phyloP scores from a whole-genome alignment of 1,140 invertebrate genomes.

The Adelges cooleyi region DNA sequence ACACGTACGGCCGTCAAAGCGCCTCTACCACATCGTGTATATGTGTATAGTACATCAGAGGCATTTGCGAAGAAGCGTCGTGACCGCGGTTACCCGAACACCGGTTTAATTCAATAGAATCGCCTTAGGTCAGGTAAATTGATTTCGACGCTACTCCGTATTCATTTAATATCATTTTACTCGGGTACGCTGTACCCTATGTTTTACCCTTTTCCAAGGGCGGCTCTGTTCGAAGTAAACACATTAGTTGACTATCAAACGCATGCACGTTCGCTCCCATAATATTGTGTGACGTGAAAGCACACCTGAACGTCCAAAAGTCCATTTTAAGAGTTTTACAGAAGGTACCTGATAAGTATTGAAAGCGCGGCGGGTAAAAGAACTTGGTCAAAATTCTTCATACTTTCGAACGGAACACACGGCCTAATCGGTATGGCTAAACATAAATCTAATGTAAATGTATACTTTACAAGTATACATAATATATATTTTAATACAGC shows the following conservation, averaged over 20 bases:
- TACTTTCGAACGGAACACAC: too few species aligned
- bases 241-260: background rate
- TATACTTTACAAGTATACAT: too few species aligned
- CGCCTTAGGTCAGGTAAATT: slow-evolving; percentile 24
- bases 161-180: background rate
- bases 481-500: too few species aligned
- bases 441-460: too few species aligned
- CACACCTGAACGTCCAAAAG: too few species aligned
- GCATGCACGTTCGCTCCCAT: background rate
- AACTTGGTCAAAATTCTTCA: too few species aligned
- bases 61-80: background rate
- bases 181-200: background rate
- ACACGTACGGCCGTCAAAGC: slow-evolving; percentile 7
- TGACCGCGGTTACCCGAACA: background rate
- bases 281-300: too few species aligned
- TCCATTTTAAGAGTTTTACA: too few species aligned
- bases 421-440: too few species aligned
- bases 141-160: background rate
- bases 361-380: too few species aligned
- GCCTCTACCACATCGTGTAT: too few species aligned
- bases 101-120: slow-evolving; percentile 20
- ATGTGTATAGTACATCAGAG: background rate
- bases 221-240: background rate
- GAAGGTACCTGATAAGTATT: too few species aligned
- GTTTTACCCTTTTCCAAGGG: slow-evolving; percentile 16